Evolutionary conservation across 2,888 invertebrate genomes (phyloP).

Genomic region (Pollenia labialis): DNA sequence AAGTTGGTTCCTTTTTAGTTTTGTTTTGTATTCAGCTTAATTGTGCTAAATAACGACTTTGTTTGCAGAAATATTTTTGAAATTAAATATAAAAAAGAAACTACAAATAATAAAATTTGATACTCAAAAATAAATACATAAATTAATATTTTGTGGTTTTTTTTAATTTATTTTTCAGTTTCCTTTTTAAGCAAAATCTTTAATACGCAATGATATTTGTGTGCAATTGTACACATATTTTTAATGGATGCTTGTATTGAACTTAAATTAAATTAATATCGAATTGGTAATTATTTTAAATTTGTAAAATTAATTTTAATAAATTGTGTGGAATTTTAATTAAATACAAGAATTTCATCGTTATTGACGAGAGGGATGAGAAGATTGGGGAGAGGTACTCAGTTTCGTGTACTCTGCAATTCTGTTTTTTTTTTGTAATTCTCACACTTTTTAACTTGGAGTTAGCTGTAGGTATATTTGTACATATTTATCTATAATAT

Average conservation of each 20-base stretch:
- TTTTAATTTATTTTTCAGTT: conserved; percentile 1
- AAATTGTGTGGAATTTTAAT: conserved; percentile 5
- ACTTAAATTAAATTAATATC: conserved; percentile 4
- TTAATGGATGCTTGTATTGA: conserved; percentile 21
- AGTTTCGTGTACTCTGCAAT: no score
- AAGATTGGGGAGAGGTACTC: no score
- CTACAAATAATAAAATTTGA: conserved; percentile 58
- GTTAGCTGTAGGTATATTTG: no score
- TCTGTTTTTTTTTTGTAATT: no score
- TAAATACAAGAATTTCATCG: neutral
- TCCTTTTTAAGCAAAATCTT: neutral
- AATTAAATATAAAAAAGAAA: conserved; percentile 4
- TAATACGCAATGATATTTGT: neutral
- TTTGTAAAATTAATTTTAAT: conserved; percentile 10
- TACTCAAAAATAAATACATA: conserved; percentile 57
- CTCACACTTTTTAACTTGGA: no score
- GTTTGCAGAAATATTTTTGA: conserved; percentile 24
- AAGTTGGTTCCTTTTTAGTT: conserved; percentile 9
- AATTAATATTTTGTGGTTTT: conserved; percentile 11
- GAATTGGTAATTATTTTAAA: conserved; percentile 7
- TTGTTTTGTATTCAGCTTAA: conserved; percentile 16
- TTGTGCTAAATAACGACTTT: conserved; percentile 19
- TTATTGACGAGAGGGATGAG: no score
- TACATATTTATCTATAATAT: no score
- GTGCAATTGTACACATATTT: neutral